A percentile compares a stretch with the other conserved stretches of the same genome.
phyloP scores from a whole-genome alignment of 1,140 invertebrate species.

The Apis dorsata region DNA sequence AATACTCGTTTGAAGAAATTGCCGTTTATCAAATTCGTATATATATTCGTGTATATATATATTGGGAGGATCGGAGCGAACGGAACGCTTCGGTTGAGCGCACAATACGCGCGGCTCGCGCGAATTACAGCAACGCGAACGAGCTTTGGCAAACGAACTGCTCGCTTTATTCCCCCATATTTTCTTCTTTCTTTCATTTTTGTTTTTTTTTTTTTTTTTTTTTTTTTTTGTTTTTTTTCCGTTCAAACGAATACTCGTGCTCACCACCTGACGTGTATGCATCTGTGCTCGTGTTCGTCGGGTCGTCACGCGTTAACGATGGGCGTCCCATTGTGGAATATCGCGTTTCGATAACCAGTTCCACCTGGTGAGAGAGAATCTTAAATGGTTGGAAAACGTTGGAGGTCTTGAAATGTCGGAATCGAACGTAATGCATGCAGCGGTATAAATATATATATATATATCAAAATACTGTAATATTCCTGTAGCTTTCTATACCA shows the following conservation, averaged over 20 bases:
- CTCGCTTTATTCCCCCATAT: conserved; percentile 32
- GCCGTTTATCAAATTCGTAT: too few species aligned
- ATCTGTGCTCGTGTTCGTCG: conserved; percentile 34
- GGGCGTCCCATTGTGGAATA: not conserved
- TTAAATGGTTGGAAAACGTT: not conserved
- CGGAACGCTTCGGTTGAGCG: not conserved
- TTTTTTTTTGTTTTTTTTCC: conserved; percentile 12
- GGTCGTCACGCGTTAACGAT: conserved; percentile 15
- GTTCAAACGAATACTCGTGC: conserved; percentile 42
- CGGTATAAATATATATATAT: not conserved
- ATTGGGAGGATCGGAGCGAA: not conserved
- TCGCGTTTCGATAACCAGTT: too few species aligned
- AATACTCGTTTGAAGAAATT: too few species aligned
- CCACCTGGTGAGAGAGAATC: not conserved
- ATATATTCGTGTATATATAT: too few species aligned
- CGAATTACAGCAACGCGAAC: conserved; percentile 9
- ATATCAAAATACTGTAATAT: not conserved
- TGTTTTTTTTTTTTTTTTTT: conserved; percentile 22
- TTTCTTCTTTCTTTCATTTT: conserved; percentile 24
- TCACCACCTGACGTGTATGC: conserved; percentile 50
- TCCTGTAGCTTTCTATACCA: conserved; percentile 6
- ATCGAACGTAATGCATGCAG: conserved; percentile 29
- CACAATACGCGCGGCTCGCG: conserved; percentile 5
- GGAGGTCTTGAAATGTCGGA: not conserved
- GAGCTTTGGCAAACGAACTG: conserved; percentile 13